Evolutionary conservation across 2,888 invertebrate genomes (phyloP).

Genomic region (Neoitamus cyanurus): DNA sequence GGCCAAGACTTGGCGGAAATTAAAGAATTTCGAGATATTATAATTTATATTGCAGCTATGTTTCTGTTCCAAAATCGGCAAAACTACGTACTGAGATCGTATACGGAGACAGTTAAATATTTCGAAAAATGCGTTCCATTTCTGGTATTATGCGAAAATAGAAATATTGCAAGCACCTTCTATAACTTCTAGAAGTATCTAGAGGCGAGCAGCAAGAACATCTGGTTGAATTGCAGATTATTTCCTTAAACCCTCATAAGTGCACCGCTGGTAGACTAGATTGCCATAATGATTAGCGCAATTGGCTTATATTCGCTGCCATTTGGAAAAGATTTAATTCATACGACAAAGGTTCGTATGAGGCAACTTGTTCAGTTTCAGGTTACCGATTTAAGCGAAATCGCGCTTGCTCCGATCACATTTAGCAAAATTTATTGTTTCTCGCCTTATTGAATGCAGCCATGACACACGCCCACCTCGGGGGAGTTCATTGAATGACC

Average conservation of each 20-base stretch:
- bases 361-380: background rate
- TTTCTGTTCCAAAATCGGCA: too few species aligned
- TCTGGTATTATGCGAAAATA: too few species aligned
- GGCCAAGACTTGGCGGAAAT: too few species aligned
- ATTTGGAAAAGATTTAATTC: background rate
- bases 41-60: too few species aligned
- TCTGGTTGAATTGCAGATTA: background rate
- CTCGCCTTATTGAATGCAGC: background rate
- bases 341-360: background rate
- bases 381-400: background rate
- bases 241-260: background rate
- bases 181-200: background rate
- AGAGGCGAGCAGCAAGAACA: background rate
- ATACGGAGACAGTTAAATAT: too few species aligned
- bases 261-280: background rate
- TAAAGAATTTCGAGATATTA: too few species aligned
- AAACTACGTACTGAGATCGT: too few species aligned
- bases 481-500: constrained; percentile 19
- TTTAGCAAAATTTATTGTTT: constrained; percentile 19
- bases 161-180: too few species aligned
- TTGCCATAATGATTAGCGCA: background rate
- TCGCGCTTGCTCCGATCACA: background rate
- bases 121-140: too few species aligned
- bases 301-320: background rate
- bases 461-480: constrained; percentile 19